These are phyloP conservation scores for Poeciliopsis retropinna DNA, from an alignment of 2,113 vertebrate species.

Conservation along the genomic window DNA sequence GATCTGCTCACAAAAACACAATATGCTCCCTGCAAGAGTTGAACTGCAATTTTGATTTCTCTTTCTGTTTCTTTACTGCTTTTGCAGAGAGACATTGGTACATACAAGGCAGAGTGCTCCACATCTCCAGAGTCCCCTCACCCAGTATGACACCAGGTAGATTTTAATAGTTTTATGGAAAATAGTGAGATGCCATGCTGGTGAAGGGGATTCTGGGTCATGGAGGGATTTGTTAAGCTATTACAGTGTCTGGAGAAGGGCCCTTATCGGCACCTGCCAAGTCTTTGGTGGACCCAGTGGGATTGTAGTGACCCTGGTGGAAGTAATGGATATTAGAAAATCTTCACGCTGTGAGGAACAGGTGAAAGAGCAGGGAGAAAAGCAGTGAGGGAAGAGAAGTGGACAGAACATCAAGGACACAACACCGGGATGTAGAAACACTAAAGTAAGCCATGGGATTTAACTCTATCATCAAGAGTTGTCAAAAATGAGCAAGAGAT, in stretches of 20 bases:
- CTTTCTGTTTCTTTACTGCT: slow-evolving; percentile 25
- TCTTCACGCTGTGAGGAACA: slow-evolving; percentile 72
- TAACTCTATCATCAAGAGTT: background rate
- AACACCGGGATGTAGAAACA: slow-evolving; percentile 22
- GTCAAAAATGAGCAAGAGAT: slow-evolving; percentile 3
- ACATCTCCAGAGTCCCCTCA: slow-evolving; percentile 42
- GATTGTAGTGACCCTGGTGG: slow-evolving; percentile 82
- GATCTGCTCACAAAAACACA: slow-evolving; percentile 41
- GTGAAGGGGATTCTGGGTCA: slow-evolving; percentile 79
- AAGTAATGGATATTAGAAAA: slow-evolving; percentile 86
- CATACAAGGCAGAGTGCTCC: slow-evolving; percentile 41
- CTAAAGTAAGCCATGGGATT: slow-evolving; percentile 32
- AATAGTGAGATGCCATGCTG: slow-evolving; percentile 68
- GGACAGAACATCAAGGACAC: slow-evolving; percentile 73
- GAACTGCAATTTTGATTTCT: slow-evolving; percentile 34
- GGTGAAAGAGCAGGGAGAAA: slow-evolving; percentile 65
- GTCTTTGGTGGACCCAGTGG: slow-evolving; percentile 75
- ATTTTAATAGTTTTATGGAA: slow-evolving; percentile 80
- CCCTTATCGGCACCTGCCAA: slow-evolving; percentile 83
- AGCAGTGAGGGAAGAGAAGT: slow-evolving; percentile 60
- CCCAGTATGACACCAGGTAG: slow-evolving; percentile 71
- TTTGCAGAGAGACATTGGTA: slow-evolving; percentile 51
- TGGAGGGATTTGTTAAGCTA: slow-evolving; percentile 84
- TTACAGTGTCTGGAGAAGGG: slow-evolving; percentile 79
- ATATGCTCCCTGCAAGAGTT: slow-evolving; percentile 47